phyloP scores from a whole-genome alignment of 2,797 vertebrate genomes.

The Eupleurogrammus muticus region DNA sequence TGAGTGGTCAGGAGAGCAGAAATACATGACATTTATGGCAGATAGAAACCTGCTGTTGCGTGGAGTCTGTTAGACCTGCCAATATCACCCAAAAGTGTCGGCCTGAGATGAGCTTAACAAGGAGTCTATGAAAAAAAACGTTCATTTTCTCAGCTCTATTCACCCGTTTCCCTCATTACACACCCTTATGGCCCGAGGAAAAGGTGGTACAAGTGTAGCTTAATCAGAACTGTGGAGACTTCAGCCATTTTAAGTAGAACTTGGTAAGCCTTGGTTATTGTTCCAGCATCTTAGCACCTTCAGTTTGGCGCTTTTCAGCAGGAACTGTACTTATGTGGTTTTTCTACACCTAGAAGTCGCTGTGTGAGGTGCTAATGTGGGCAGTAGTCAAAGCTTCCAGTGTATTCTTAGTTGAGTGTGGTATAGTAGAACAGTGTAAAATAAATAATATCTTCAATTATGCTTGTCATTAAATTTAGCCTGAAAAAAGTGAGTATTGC shows the following conservation, averaged over 20 bases:
- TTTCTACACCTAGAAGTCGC: background rate
- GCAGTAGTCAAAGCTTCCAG: background rate
- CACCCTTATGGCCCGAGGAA: background rate
- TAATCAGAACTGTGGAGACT: slow-evolving; percentile 5
- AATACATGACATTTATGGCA: too few relatives aligned
- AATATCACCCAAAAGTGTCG: slow-evolving; percentile 11
- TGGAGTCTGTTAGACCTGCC: background rate
- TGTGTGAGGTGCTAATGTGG: background rate
- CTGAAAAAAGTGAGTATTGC: too few relatives aligned
- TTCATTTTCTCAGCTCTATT: slow-evolving; percentile 19
- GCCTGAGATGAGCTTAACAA: slow-evolving; percentile 1
- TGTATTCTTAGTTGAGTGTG: background rate
- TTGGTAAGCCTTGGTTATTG: too few relatives aligned
- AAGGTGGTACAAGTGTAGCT: background rate
- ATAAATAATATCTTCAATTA: too few relatives aligned
- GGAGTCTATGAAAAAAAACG: background rate
- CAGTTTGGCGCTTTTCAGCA: background rate
- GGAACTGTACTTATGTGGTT: background rate
- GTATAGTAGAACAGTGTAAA: background rate
- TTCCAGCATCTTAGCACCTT: slow-evolving; percentile 1
- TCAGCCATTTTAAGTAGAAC: background rate
- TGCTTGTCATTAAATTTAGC: too few relatives aligned
- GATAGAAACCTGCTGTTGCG: background rate
- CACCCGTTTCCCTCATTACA: slow-evolving; percentile 12
- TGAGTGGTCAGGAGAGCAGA: too few relatives aligned